Conservation (phyloP, 2,113 vertebrate species). For the Porphyrio hochstetteri region DNA sequence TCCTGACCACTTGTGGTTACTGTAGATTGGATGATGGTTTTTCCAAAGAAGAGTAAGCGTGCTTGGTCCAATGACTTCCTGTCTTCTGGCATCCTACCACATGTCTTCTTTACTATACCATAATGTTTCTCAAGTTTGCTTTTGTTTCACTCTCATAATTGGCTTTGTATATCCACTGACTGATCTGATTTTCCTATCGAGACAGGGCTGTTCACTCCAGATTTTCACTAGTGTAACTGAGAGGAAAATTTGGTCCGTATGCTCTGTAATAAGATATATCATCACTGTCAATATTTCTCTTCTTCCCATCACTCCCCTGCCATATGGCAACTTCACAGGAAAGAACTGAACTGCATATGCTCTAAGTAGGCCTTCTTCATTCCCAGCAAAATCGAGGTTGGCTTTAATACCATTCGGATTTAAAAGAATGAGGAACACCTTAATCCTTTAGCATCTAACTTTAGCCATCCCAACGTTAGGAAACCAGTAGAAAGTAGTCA, state of each 20-base stretch:
- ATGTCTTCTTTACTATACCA: slow-evolving; percentile 48
- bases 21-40: neutral
- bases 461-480: neutral
- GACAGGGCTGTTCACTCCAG: slow-evolving; percentile 56
- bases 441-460: neutral
- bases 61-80: slow-evolving; percentile 39
- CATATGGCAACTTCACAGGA: slow-evolving; percentile 68
- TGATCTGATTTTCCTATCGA: slow-evolving; percentile 61
- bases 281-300: slow-evolving; percentile 70
- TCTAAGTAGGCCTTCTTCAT: slow-evolving; percentile 54
- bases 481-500: neutral
- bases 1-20: slow-evolving; percentile 21
- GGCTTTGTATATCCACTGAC: slow-evolving; percentile 64
- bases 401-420: slow-evolving; percentile 32
- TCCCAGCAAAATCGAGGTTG: slow-evolving; percentile 15
- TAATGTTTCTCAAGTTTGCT: slow-evolving; percentile 66
- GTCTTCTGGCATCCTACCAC: slow-evolving; percentile 50
- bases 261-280: slow-evolving; percentile 66
- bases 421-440: slow-evolving; percentile 11
- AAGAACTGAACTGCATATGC: slow-evolving; percentile 60
- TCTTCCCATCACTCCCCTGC: slow-evolving; percentile 54
- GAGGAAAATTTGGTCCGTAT: slow-evolving; percentile 64
- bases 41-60: neutral
- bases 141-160: slow-evolving; percentile 64
- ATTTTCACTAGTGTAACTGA: slow-evolving; percentile 68